These are phyloP conservation scores for Allophyes oxyacanthae DNA, from an alignment of 2,888 invertebrate genomes.

Conservation along the genomic window DNA sequence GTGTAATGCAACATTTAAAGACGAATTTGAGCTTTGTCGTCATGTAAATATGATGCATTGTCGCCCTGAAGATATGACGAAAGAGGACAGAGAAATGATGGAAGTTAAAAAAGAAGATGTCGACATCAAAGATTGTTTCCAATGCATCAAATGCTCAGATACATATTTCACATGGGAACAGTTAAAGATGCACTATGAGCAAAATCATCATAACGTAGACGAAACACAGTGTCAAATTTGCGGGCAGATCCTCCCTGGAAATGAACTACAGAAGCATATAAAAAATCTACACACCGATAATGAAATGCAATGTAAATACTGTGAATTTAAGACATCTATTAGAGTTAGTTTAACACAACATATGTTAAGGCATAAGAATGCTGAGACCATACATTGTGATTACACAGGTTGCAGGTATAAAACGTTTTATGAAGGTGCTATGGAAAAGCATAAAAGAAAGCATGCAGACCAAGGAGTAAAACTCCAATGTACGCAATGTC, in stretches of 20 bases:
- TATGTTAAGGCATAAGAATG: slow-evolving; percentile 79
- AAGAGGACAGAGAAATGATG: slow-evolving; percentile 37
- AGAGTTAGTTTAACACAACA: slow-evolving; percentile 81
- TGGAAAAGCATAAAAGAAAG: slow-evolving; percentile 78
- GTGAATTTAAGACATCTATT: slow-evolving; percentile 76
- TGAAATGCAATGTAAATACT: slow-evolving; percentile 74
- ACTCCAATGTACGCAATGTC: slow-evolving; percentile 78
- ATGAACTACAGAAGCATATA: slow-evolving; percentile 77
- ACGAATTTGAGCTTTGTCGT: slow-evolving; percentile 79
- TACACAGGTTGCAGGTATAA: slow-evolving; percentile 77
- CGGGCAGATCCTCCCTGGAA: slow-evolving; percentile 72
- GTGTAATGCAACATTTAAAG: slow-evolving; percentile 74
- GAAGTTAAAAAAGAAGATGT: slow-evolving; percentile 73
- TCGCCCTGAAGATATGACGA: slow-evolving; percentile 32
- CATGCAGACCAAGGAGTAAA: slow-evolving; percentile 79
- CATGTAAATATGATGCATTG: slow-evolving; percentile 75
- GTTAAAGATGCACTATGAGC: slow-evolving; percentile 75
- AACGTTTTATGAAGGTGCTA: slow-evolving; percentile 78
- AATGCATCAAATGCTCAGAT: slow-evolving; percentile 80
- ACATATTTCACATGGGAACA: slow-evolving; percentile 72
- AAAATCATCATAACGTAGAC: slow-evolving; percentile 69
- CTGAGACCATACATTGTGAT: slow-evolving; percentile 75
- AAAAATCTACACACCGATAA: slow-evolving; percentile 68
- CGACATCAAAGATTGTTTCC: slow-evolving; percentile 70
- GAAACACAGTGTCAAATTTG: slow-evolving; percentile 82